Conservation (phyloP, 2,888 invertebrate genomes). For the Melinaea marsaeus region DNA sequence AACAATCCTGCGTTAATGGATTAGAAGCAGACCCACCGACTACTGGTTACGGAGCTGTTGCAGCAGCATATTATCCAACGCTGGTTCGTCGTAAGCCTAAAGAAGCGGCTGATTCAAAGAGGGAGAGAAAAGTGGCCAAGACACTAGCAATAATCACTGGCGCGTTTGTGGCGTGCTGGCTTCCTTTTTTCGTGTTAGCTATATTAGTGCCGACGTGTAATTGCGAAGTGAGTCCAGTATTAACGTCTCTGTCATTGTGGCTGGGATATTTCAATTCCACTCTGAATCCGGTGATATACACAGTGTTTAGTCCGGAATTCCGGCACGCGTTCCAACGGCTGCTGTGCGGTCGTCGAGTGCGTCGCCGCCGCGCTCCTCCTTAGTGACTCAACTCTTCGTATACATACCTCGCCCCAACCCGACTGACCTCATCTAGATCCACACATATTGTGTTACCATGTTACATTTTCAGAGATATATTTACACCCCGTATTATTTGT, state of each 20-base stretch:
- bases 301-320: constrained; percentile 94
- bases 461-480: constrained; percentile 79
- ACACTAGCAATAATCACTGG: constrained; percentile 91
- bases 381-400: constrained; percentile 41
- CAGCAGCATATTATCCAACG: constrained; percentile 72
- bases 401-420: constrained; percentile 42
- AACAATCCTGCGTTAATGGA: constrained; percentile 83
- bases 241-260: constrained; percentile 92
- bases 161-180: constrained; percentile 95
- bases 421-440: constrained; percentile 70
- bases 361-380: constrained; percentile 68
- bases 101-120: constrained; percentile 85
- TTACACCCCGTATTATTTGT: constrained; percentile 77
- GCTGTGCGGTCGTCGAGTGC: constrained; percentile 82
- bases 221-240: constrained; percentile 84
- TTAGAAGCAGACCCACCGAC: constrained; percentile 80
- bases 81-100: constrained; percentile 79
- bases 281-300: constrained; percentile 93
- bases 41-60: constrained; percentile 76
- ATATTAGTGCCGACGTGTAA: constrained; percentile 92
- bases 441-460: constrained; percentile 72
- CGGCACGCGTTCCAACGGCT: constrained; percentile 95
- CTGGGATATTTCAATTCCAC: constrained; percentile 94
- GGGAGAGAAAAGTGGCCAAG: constrained; percentile 89
- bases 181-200: constrained; percentile 96